Base-by-base conservation (phyloP, 2,888 invertebrate species). In the Macaria notata region DNA sequence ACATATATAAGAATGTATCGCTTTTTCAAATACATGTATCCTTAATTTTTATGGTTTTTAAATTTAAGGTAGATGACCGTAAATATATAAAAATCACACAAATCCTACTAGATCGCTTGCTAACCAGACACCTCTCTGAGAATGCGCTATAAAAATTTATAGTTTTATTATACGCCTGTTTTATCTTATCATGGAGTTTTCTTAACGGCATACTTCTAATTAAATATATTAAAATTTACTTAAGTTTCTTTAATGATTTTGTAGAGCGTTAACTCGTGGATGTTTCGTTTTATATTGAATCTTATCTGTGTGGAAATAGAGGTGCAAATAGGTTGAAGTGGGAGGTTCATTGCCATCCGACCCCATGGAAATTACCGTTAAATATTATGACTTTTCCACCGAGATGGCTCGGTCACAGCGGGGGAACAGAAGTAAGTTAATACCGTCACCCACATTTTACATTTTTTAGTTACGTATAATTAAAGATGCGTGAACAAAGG, bases 331-430 rank as follows among this genome's bases (percentile, higher is more conserved):
- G 52, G 43, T 29, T 51, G 46, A 8, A 31, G 30, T 19, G 49
- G 48, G 46, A 51, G 54, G 54, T 47, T 57, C 49, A 58, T 56
- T 63, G 57, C 52, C 47, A 59, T 60, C 59, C 57, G 54, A 64
- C 66, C 65, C 61, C 63, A 65, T 67, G 59, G 65, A 65, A 64
- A 70, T 73, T 68, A 68, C 64, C 75, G 69, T 78, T 69, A 75
- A 72, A 75, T 75, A 76, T 75, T 72, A 78, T 70, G 69, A 67
- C 62, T 56, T 64, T 59, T 63, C 62, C 62, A 61, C 54, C 44
- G 63, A 62, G 57, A 58, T 45, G 58, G 50, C 49, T 54, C 44
- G 19, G 56, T 30, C 65, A 66, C 62, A 69, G 68, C 62, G 31
- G 8, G 44, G 7, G 9, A 9, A 9, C 33, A 36, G 7, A 6